Base-by-base conservation (phyloP, 2,888 invertebrate species). In the Eudasyphora cyanicolor region DNA sequence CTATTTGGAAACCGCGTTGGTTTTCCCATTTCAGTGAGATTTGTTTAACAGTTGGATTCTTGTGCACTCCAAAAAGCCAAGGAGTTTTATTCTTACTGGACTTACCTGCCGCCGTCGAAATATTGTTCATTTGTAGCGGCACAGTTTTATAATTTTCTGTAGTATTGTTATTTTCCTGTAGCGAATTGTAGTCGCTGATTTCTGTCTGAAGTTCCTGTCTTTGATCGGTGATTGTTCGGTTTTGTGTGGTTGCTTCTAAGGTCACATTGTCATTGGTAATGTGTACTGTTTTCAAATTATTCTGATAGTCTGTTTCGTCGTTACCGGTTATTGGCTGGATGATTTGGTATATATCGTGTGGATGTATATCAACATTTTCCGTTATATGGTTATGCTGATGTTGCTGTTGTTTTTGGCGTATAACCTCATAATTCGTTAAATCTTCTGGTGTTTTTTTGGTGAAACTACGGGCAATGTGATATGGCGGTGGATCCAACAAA, bases 401-500 rank as follows among this genome's bases (percentile, higher is more conserved):
- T 10, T 73, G 78, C 35, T 82, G 62, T 51, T 78, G 90, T 38
- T 90, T 89, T 86, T 89, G 90, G 2, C 91, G 87, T 85, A 90
- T 86, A 5, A 89, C 89, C 83, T 92, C 92, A 79, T 91, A 92
- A 7, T 89, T 89, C 0, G 90, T 88, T 27, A 92, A 87, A 86
- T 92, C 92, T 74, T 91, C 89, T 0, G 88, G 87, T 6, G 91
- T 90, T 79, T 96, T 96, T 93, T 96, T 96, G 14, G 97, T 96
- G 89, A 95, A 96, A 2, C 95, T 95, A 27, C 96, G 96, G 32
- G 96, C 97, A 88, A 97, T 96, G 88, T 97, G 96, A 92, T 97
- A 97, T 0, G 97, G 97, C 0, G 97, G 97, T 17, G 97, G 97
- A 73, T 84, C 80, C 42, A 71, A 69, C 29, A 74, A n/a, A 38